Base-by-base conservation (phyloP, 2,888 invertebrate species). In the Caenorhabditis plicata region DNA sequence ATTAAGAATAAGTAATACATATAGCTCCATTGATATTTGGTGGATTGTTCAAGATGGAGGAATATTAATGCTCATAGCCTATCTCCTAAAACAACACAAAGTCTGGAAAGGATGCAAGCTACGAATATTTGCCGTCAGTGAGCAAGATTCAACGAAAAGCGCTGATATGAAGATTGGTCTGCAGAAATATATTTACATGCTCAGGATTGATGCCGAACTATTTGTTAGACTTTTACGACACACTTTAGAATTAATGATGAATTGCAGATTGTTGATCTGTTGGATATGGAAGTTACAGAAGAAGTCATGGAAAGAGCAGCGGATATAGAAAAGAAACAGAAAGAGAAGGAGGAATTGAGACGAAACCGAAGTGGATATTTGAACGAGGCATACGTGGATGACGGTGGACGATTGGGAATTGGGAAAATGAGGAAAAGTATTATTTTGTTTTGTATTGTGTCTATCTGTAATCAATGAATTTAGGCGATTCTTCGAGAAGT, bases 61-160 rank as follows among this genome's bases (percentile, higher is more conserved):
- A 47, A 87, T 99, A 77, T 87, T 98, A 72, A 96, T 98, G 94
- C 84, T 98, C 74, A 85, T 98, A 64, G 82, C 83, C 13, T 84
- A 82, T 63, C 75, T 83, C 29, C 76, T 83, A 17, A 91, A 91
- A 81, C 93, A 95, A 82, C 92, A 95, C 83, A 89, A 93, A 62
- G 76, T 80, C 13, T 98, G 98, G 98, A 92, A 91, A 83, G 94
- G 95, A 83, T 99, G 98, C 85, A 91, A 91, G 84, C 88, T 98
- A 86, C 87, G 98, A 76, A 94, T 99, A 82, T 99, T 98, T 84
- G 96, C 96, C 25, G 96, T 99, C 13, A 96, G 98, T 36, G 95
- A 98, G 85, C 89, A 95, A 87, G 93, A 94, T 83, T 96, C 57
- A 3, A 53, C 47, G 0, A 64, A 64, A 44, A 52, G 49, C 9